Percentiles rank a stretch among this genome's conserved stretches.
phyloP scores from a whole-genome alignment of 2,113 vertebrate species.

The Silurus asotus region DNA sequence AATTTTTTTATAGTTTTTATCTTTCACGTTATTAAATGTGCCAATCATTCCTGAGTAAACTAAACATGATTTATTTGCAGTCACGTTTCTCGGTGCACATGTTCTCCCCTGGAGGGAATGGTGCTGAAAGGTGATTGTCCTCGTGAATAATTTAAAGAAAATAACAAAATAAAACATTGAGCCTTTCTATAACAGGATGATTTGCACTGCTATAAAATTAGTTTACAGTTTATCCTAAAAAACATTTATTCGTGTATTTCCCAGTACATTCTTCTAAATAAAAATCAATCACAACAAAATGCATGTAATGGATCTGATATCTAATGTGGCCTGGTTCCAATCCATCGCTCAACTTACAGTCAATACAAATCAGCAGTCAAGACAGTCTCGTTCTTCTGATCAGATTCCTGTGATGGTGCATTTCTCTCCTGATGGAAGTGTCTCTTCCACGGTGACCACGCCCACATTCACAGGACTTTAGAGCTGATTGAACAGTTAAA shows the following conservation, averaged over 20 bases:
- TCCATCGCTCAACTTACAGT: not conserved
- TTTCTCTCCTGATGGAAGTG: not conserved
- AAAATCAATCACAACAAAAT: not conserved
- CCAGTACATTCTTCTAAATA: not conserved
- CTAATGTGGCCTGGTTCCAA: not conserved
- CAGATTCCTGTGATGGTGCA: not conserved
- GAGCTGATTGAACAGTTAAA: not conserved
- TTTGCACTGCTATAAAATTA: not conserved
- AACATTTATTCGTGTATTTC: not conserved
- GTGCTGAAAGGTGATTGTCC: not conserved
- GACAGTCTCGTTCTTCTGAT: not conserved
- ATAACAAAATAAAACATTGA: not conserved
- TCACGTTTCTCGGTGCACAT: not conserved
- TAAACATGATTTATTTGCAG: not conserved
- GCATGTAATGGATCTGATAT: not conserved
- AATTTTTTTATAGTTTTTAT: not conserved
- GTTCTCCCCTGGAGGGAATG: not conserved
- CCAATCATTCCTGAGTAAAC: not conserved
- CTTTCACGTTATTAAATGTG: not conserved
- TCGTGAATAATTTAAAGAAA: constrained; percentile 1
- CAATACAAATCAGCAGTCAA: not conserved
- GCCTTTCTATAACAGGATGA: not conserved
- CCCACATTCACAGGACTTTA: not conserved
- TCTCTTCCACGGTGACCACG: not conserved
- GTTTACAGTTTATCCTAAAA: not conserved